phyloP scores from a whole-genome alignment of 1,140 invertebrate species.

The Caenorhabditis elegans region WBcel235 BX284606.5:12504501-12505000 shows the following conservation, averaged over 20 bases:
- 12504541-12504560: too few relatives aligned
- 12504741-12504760: background rate
- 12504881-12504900: constrained; percentile 8
- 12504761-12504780: background rate
- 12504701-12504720: background rate
- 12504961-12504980: too few relatives aligned
- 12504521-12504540: too few relatives aligned
- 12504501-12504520: background rate
- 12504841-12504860: background rate
- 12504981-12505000: too few relatives aligned
- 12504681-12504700: background rate
- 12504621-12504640: constrained; percentile 20
- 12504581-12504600: too few relatives aligned
- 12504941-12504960: too few relatives aligned
- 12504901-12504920: background rate
- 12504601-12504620: background rate
- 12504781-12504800: background rate
- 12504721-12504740: background rate
- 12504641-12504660: background rate
- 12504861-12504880: background rate
- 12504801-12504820: background rate
- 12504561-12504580: too few relatives aligned
- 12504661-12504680: constrained; percentile 4
- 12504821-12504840: background rate
- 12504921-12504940: background rate